phyloP scores from a whole-genome alignment of 2,113 vertebrate species.

The Tapirus terrestris region DNA sequence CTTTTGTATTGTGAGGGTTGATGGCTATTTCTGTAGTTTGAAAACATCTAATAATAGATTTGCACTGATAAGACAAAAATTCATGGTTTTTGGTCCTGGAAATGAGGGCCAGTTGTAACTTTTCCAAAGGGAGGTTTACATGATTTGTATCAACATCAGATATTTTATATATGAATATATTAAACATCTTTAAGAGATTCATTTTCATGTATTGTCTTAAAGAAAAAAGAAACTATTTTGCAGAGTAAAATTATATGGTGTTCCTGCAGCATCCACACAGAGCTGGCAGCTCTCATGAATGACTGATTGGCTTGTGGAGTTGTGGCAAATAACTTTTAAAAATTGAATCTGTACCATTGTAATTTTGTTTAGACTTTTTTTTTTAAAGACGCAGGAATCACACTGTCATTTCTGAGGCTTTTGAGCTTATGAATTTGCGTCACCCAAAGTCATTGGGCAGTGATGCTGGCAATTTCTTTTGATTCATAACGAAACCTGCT shows the following conservation, averaged over 20 bases:
- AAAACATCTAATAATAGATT: constrained; percentile 84
- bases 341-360: constrained; percentile 57
- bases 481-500: constrained; percentile 60
- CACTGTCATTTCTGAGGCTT: constrained; percentile 76
- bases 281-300: constrained; percentile 56
- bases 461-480: constrained; percentile 42
- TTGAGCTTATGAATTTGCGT: constrained; percentile 79
- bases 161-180: constrained; percentile 88
- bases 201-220: constrained; percentile 85
- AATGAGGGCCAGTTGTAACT: constrained; percentile 81
- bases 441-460: constrained; percentile 74
- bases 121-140: constrained; percentile 85
- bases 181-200: constrained; percentile 84
- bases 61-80: constrained; percentile 87
- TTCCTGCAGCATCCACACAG: constrained; percentile 59
- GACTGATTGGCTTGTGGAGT: constrained; percentile 67
- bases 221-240: constrained; percentile 85
- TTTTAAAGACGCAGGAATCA: constrained; percentile 81
- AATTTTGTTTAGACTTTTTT: constrained; percentile 54
- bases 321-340: constrained; percentile 77
- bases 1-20: constrained; percentile 84
- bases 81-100: constrained; percentile 84
- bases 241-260: constrained; percentile 80
- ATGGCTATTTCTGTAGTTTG: constrained; percentile 84
- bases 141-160: constrained; percentile 86